Percentiles rank a stretch among this genome's conserved stretches.
These are phyloP conservation scores for Syngnathus scovelli DNA, from an alignment of 2,113 vertebrate species.

Conservation along the genomic window DNA sequence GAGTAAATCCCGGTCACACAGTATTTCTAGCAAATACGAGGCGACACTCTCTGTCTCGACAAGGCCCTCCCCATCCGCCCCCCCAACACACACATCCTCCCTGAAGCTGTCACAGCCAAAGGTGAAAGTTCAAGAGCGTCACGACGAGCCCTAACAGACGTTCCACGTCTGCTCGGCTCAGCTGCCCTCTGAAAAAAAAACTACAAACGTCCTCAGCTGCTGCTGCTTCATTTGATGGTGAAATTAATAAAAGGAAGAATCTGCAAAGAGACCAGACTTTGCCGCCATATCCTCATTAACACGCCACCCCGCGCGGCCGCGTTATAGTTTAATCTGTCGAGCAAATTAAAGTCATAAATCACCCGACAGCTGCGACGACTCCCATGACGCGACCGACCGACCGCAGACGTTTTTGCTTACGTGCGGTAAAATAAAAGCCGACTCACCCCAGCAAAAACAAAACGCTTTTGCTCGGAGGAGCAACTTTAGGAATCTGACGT, in stretches of 20 bases:
- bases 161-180: constrained; percentile 59
- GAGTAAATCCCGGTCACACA: background rate
- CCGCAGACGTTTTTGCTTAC: constrained; percentile 32
- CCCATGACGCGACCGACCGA: constrained; percentile 28
- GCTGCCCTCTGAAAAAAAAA: constrained; percentile 32
- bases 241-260: constrained; percentile 5
- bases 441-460: constrained; percentile 13
- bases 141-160: constrained; percentile 59
- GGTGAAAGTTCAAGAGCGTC: constrained; percentile 60
- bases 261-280: constrained; percentile 11
- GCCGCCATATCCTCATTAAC: constrained; percentile 40
- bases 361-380: constrained; percentile 57
- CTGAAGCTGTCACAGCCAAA: constrained; percentile 55
- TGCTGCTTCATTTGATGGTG: background rate
- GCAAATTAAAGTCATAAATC: constrained; percentile 68
- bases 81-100: background rate
- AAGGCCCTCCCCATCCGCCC: background rate
- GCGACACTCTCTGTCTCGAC: background rate
- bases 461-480: constrained; percentile 1
- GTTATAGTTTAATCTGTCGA: constrained; percentile 55
- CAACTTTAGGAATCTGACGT: background rate
- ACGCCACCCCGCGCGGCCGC: constrained; percentile 25
- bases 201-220: background rate
- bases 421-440: constrained; percentile 22
- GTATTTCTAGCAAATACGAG: background rate